Evolutionary conservation across 2,797 vertebrate genomes (phyloP), one percentile per base, ranked within the genome.

Genomic region (Eupleurogrammus muticus): DNA sequence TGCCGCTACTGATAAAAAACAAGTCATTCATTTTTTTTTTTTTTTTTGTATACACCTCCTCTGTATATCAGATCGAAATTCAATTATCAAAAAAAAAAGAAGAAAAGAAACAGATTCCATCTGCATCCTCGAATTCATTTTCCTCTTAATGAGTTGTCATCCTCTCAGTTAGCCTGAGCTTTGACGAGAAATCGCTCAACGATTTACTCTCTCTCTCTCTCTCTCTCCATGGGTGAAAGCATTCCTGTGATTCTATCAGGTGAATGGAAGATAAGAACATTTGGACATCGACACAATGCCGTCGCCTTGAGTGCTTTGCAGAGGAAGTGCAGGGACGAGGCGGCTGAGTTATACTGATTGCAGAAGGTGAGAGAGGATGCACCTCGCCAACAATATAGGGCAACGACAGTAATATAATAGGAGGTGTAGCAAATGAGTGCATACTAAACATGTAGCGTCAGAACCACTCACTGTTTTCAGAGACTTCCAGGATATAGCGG

Each of bases 391-490:
- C 84, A 79, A 70, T 49, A 67, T 49, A 67, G 55, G 36, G 52
- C 61, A 35, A 74, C 66, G 44, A 59, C 52, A 32, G 53, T 79
- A 77, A 77, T 55, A 28, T 54, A 77, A 68, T 62, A 79, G 63
- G 7, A 76, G 3, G 21, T 34, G 36, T 9, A 16, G 66, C 52
- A 77, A 80, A 68, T 68, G n/a, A 67, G 47, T 54, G 14, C 28
- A 78, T 78, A n/a, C n/a, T n/a, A n/a, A n/a, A n/a, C n/a, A n/a
- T n/a, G n/a, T n/a, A n/a, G 28, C 21, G 21, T 38, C 34, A 21
- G 20, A 46, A 42, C n/a, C 34, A 92, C 98, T 97, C 93, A 99
- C 98, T 98, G 93, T 99, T 99, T 84, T 99, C 98, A 0, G 98
- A 99, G 89, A 99, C 96, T 87, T 99, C 97, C 86, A 99, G 88